Percentiles rank a stretch among this genome's conserved stretches.
Evolutionary conservation across 2,113 vertebrate species (phyloP).

Genomic region (Scortum barcoo): DNA sequence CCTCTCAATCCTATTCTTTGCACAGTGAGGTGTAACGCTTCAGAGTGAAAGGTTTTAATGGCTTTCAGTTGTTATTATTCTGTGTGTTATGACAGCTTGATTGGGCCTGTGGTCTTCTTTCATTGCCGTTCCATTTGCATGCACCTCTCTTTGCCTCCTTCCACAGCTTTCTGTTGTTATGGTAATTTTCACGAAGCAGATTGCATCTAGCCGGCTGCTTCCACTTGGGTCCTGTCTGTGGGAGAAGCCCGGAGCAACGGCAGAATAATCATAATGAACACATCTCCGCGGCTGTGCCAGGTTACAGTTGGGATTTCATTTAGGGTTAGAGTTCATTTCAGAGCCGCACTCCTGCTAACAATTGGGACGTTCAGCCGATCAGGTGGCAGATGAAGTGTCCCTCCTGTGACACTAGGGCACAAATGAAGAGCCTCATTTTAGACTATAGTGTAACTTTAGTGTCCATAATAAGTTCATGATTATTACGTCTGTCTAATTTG

Average conservation of each 20-base stretch:
- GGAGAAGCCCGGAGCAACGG: conserved; percentile 63
- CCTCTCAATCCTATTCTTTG: conserved; percentile 57
- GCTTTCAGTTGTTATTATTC: conserved; percentile 77
- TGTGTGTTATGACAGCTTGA: conserved; percentile 78
- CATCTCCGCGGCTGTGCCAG: conserved; percentile 10
- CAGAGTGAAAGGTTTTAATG: conserved; percentile 76
- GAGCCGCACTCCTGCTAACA: neutral
- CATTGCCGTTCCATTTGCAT: conserved; percentile 67
- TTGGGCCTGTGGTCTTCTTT: conserved; percentile 71
- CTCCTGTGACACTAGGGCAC: neutral
- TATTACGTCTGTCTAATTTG: neutral
- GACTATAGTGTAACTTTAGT: conserved; percentile 5
- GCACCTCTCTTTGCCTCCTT: conserved; percentile 50
- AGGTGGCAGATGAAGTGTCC: neutral
- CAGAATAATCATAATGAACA: conserved; percentile 74
- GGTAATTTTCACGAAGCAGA: conserved; percentile 78
- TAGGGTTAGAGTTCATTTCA: conserved; percentile 9
- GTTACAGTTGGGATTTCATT: conserved; percentile 8
- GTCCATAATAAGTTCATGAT: neutral
- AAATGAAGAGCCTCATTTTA: neutral
- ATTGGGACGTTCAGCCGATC: neutral
- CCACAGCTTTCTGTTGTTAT: conserved; percentile 76
- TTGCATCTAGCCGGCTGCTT: conserved; percentile 73
- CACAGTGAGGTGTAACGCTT: conserved; percentile 62
- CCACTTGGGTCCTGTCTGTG: conserved; percentile 67